Evolutionary conservation across 92 coral and sea anemone genomes (phyloP).

Genomic region (Virgularia gustaviana): DNA sequence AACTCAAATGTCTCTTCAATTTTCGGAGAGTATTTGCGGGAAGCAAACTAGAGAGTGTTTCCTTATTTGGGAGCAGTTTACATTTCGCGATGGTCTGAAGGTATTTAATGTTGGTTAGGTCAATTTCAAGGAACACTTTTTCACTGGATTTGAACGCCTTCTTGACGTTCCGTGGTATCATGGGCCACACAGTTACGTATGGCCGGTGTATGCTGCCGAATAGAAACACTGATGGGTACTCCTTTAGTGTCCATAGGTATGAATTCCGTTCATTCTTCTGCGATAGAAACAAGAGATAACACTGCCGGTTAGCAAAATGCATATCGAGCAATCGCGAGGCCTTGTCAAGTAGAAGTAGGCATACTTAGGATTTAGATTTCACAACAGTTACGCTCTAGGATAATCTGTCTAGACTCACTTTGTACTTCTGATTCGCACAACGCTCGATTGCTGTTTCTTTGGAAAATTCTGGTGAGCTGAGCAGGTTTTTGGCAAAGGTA

Average conservation of each 20-base stretch:
- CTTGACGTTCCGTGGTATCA: constrained; percentile 33
- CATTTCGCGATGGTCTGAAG: constrained; percentile 15
- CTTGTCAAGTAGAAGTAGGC: not conserved
- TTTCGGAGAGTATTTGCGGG: not conserved
- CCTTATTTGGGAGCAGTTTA: constrained; percentile 13
- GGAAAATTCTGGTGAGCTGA: not conserved
- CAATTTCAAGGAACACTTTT: constrained; percentile 27
- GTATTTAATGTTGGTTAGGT: not conserved
- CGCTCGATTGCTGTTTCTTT: constrained; percentile 5
- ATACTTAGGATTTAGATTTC: not conserved
- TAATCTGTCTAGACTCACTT: too few relatives aligned
- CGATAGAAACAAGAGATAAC: not conserved
- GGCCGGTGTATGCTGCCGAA: constrained; percentile 35
- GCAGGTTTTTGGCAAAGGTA: not conserved
- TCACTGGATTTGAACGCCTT: constrained; percentile 26
- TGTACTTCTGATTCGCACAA: constrained; percentile 1
- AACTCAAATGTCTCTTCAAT: constrained; percentile 1
- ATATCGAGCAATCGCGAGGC: too few relatives aligned
- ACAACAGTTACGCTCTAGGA: not conserved
- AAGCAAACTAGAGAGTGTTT: constrained; percentile 16
- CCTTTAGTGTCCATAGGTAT: constrained; percentile 17
- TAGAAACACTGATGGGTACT: constrained; percentile 18
- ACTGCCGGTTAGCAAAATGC: too few relatives aligned
- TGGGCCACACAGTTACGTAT: constrained; percentile 17
- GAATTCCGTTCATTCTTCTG: constrained; percentile 12